Evolutionary conservation across 2,797 vertebrate species (phyloP), one percentile per base, ranked within the genome.

Genomic region (Myotis vivesi): DNA sequence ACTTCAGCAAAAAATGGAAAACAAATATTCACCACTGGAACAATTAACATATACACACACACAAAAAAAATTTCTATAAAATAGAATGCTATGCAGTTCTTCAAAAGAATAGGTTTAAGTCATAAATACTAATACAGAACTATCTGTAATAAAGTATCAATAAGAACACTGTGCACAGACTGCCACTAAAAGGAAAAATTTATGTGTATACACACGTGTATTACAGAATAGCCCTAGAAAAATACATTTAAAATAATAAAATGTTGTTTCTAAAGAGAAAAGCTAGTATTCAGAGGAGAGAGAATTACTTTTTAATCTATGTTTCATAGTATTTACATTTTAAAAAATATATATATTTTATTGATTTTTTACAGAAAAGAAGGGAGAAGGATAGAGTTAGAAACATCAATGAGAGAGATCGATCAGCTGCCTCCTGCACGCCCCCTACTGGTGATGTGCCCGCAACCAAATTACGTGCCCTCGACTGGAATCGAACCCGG

Each of bases 301-400:
- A 71, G 5, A 91, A 92, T 55, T 72, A 84, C 2, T 87, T 85
- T 84, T 88, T 30, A 16, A 87, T 44, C 41, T 68, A 12, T 38
- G 19, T 81, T 93, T 64, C 79, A 9, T 64, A 92, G 41, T 94
- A n/a, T 68, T 93, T 85, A 93, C 87, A 51, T 81, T 77, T 87
- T 75, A 17, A 4, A 83, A 94, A 73, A 41, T 1, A 41, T 41
- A 41, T 41, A 41, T 41, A 41, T 41, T 41, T 41, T 41, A 41
- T 8, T 41, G 38, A 41, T 41, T 41, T 41, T 41, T 41, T 41
- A 41, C 38, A 41, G 38, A 41, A 41, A 41, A 41, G 38, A 41
- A 41, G 38, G 38, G 38, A 41, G 38, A 41, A 8, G 38, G 38
- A 41, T 41, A 41, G 38, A 41, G 38, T 41, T 41, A 41, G 38